Evolutionary conservation across 2,888 invertebrate genomes (phyloP).

Genomic region (Selenia dentaria): DNA sequence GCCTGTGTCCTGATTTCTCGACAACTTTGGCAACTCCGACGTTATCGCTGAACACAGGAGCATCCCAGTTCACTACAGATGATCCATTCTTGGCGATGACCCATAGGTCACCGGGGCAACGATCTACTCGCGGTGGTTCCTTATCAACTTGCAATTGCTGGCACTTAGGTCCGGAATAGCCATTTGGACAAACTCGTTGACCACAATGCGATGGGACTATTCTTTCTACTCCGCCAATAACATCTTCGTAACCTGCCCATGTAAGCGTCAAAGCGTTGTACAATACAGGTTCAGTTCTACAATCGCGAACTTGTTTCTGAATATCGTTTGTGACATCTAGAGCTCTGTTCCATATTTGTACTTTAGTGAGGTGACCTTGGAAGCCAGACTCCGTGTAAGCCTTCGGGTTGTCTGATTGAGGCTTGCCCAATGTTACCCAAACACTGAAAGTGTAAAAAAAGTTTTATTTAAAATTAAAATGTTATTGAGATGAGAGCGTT

Average conservation of each 20-base stretch:
- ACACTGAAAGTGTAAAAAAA: conserved; percentile 83
- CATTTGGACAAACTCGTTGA: conserved; percentile 94
- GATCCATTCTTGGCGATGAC: conserved; percentile 97
- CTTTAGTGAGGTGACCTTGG: conserved; percentile 97
- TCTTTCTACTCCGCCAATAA: conserved; percentile 94
- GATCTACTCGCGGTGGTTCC: conserved; percentile 93
- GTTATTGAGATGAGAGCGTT: no score
- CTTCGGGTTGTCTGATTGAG: conserved; percentile 91
- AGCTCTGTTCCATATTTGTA: conserved; percentile 97
- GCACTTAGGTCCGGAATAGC: conserved; percentile 94
- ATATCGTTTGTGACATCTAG: conserved; percentile 96
- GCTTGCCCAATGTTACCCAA: conserved; percentile 96
- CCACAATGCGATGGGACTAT: conserved; percentile 97
- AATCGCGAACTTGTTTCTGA: conserved; percentile 96
- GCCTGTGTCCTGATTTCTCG: conserved; percentile 93
- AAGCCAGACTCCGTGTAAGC: conserved; percentile 96
- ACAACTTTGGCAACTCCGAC: conserved; percentile 91
- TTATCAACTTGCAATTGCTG: conserved; percentile 94
- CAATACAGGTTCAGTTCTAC: conserved; percentile 95
- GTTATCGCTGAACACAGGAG: conserved; percentile 95
- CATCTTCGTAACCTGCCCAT: conserved; percentile 97
- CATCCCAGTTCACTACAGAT: conserved; percentile 95
- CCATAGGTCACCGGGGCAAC: conserved; percentile 97
- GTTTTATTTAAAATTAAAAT: not conserved
- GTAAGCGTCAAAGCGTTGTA: conserved; percentile 94